Conservation (phyloP, 2,888 invertebrate genomes). For the Epinotia demarniana region DNA sequence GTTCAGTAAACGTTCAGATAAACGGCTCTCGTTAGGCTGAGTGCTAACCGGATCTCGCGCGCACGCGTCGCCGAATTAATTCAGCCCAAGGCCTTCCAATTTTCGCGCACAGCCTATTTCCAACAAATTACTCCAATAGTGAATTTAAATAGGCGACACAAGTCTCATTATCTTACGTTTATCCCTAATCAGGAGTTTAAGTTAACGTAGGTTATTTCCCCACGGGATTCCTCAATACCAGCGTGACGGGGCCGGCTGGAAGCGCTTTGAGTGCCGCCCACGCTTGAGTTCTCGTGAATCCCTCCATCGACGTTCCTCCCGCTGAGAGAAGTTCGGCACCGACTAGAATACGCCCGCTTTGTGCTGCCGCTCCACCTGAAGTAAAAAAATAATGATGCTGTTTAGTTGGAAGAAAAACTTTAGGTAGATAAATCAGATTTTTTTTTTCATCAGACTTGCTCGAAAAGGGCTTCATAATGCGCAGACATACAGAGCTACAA, state of each 20-base stretch:
- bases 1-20: slow-evolving; percentile 57
- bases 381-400: slow-evolving; percentile 45
- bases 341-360: slow-evolving; percentile 91
- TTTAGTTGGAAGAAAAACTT: background rate
- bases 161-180: slow-evolving; percentile 32
- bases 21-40: slow-evolving; percentile 58
- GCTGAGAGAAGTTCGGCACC: slow-evolving; percentile 95
- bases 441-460: no score
- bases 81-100: slow-evolving; percentile 52
- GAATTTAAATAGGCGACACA: slow-evolving; percentile 46
- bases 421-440: background rate
- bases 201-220: slow-evolving; percentile 39
- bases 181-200: slow-evolving; percentile 46
- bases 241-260: slow-evolving; percentile 91
- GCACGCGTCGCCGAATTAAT: slow-evolving; percentile 55
- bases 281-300: slow-evolving; percentile 96
- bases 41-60: slow-evolving; percentile 56
- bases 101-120: slow-evolving; percentile 44
- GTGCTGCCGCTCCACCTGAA: slow-evolving; percentile 95
- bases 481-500: no score
- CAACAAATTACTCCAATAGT: slow-evolving; percentile 42
- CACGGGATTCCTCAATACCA: slow-evolving; percentile 78
- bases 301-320: slow-evolving; percentile 91
- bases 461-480: no score
- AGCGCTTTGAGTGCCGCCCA: slow-evolving; percentile 97